Conservation (phyloP, 2,797 vertebrate genomes). For the Potorous gilbertii region DNA sequence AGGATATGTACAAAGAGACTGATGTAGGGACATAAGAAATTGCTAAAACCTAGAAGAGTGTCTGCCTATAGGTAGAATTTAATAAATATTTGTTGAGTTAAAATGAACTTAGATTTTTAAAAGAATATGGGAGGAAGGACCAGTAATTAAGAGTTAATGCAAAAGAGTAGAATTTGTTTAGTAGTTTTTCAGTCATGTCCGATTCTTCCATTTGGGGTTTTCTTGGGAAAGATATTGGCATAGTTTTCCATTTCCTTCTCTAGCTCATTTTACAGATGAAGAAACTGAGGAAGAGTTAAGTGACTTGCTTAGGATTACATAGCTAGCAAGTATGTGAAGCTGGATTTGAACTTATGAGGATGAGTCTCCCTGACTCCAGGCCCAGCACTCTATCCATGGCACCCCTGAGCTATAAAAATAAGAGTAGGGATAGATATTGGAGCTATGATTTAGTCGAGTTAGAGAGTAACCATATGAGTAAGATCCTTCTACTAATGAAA, state of each 20-base stretch:
- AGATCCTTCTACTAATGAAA: not conserved
- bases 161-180: not conserved
- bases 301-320: not conserved
- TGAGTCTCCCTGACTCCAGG: not conserved
- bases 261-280: not conserved
- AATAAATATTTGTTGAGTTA: not conserved
- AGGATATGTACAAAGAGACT: not conserved
- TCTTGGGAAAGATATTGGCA: not conserved
- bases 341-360: not conserved
- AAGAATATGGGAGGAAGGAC: not conserved
- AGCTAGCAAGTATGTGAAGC: not conserved
- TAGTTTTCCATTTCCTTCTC: not conserved
- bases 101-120: not conserved
- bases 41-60: not conserved
- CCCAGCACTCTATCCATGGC: not conserved
- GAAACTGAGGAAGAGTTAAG: not conserved
- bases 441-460: not conserved
- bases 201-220: not conserved
- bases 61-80: not conserved
- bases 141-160: not conserved
- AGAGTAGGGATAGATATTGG: not conserved
- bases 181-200: not conserved
- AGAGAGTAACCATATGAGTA: not conserved
- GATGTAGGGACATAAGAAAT: not conserved
- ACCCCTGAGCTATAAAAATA: not conserved